Evolutionary conservation across 2,113 vertebrate species (phyloP), one percentile per base, ranked within the genome.

Genomic region (Tetrao urogallus): DNA sequence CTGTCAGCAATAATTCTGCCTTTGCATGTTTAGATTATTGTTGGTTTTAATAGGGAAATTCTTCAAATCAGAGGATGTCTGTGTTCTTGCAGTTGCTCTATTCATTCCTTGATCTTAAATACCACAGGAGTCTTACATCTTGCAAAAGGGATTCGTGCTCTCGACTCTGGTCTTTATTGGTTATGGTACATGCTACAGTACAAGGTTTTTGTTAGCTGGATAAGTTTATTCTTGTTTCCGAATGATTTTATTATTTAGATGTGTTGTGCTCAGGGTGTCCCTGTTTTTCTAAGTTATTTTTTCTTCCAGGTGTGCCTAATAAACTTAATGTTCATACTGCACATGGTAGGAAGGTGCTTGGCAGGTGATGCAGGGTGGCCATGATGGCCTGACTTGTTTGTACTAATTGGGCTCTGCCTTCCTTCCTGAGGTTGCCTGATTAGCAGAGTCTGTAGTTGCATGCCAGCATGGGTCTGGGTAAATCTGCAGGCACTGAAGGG

Each of bases 221-320:
- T 83, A 8, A 0, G 4, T 86, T 89, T 63, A 57, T 61, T 89
- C 69, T 84, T 69, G 69, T 82, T 91, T 89, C 64, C 93, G 88
- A 24, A 47, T 76, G 82, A 28, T 80, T 90, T 92, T 69, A 25
- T 79, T 74, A 0, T 75, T 60, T 66, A 90, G 91, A 91, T 57
- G 80, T 94, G 79, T 76, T 88, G 69, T 80, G 43, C 42, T 92
- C 52, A 75, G 52, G 56, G 50, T 83, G 89, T 81, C 65, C 24
- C 52, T 90, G 61, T 54, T 91, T 60, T 58, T 92, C 14, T 34
- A 69, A 34, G 17, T 38, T 75, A 93, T 82, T 30, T 70, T 65
- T 57, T 95, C 10, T 2, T 89, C 63, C 85, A 91, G 87, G 84
- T 95, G 86, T 93, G 83, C 60, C 70, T 87, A 50, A 76, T 88